Evolutionary conservation across 2,888 invertebrate genomes (phyloP).

Genomic region (Andrena trimmerana): DNA sequence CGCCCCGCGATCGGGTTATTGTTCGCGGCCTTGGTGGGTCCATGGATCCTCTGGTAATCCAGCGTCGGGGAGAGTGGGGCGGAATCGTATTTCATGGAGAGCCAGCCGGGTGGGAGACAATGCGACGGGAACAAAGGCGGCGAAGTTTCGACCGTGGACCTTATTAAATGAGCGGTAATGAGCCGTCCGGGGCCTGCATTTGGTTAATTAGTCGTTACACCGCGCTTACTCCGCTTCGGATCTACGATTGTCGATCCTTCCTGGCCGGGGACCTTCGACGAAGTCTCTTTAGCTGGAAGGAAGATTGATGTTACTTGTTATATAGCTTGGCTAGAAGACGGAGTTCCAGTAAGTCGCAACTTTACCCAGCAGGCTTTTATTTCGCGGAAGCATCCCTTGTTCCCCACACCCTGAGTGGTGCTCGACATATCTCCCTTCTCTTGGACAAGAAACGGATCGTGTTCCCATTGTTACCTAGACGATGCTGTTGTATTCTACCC

Average conservation of each 20-base stretch:
- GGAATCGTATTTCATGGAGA: constrained; percentile 36
- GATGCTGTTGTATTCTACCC: no score
- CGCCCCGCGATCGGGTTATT: constrained; percentile 12
- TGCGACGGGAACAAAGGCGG: constrained; percentile 49
- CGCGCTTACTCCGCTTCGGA: constrained; percentile 1
- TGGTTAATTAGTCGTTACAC: constrained; percentile 54
- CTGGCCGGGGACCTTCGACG: background rate
- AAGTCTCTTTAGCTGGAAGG: background rate
- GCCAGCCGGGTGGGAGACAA: constrained; percentile 26
- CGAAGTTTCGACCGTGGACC: constrained; percentile 51
- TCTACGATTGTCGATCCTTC: constrained; percentile 4
- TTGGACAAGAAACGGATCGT: no score
- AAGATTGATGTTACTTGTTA: background rate
- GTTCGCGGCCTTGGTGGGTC: background rate
- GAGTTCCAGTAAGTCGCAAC: background rate
- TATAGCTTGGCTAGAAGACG: background rate
- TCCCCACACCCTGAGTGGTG: no score
- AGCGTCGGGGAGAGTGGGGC: background rate
- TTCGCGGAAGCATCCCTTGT: no score
- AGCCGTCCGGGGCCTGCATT: constrained; percentile 32
- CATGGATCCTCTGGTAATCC: background rate
- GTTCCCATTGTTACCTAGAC: no score
- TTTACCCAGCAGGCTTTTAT: no score
- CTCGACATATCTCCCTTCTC: no score
- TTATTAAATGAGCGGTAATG: constrained; percentile 58